These are phyloP conservation scores for Noctilio leporinus DNA, from an alignment of 2,113 vertebrate genomes.

Conservation along the genomic window DNA sequence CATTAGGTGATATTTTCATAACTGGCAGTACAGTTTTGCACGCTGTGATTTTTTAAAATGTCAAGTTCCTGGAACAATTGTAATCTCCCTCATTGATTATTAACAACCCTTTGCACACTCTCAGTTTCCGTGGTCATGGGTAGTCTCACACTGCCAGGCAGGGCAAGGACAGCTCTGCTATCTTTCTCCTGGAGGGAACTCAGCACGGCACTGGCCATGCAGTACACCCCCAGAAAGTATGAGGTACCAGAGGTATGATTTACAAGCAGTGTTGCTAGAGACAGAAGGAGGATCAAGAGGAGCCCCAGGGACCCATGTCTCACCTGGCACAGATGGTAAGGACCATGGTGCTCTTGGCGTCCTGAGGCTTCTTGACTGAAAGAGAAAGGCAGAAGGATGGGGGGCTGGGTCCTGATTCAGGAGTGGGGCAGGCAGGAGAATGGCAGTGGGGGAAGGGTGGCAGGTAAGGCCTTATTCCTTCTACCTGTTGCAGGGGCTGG, in stretches of 20 bases:
- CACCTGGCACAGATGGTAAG: slow-evolving; percentile 77
- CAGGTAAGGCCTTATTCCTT: background rate
- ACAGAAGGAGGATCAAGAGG: background rate
- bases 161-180: background rate
- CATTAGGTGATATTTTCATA: background rate
- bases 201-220: background rate
- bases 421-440: background rate
- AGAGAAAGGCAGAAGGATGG: background rate
- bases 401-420: background rate
- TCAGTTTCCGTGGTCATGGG: background rate
- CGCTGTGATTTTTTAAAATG: background rate
- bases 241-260: background rate
- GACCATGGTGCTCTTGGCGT: slow-evolving; percentile 22
- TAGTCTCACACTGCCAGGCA: background rate
- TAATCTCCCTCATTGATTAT: background rate
- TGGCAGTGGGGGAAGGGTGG: too few relatives aligned
- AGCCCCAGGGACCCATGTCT: background rate
- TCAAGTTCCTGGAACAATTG: background rate
- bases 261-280: background rate
- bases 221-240: background rate
- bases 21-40: background rate
- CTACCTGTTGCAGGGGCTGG: background rate
- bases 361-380: slow-evolving; percentile 66
- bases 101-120: background rate
- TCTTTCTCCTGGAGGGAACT: accelerated